These are phyloP conservation scores for Oscheius sp. DNA, from an alignment of 2,888 invertebrate species.

Conservation along the genomic window DNA sequence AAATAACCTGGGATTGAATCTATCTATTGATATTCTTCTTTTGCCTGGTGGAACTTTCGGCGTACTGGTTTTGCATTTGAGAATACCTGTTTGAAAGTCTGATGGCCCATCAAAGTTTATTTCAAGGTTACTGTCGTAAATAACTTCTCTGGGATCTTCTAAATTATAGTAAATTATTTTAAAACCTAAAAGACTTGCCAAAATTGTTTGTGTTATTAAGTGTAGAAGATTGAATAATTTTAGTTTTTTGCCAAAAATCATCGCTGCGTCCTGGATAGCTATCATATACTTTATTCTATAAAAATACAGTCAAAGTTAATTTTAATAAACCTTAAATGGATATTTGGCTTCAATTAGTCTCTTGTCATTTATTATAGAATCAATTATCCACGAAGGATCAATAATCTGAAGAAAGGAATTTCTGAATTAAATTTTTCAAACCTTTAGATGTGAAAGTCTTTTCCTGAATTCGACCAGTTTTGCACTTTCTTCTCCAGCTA, in stretches of 20 bases:
- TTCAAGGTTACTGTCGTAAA: neutral
- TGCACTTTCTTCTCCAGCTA: constrained; percentile 4
- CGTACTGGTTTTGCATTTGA: constrained; percentile 1
- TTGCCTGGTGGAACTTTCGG: neutral
- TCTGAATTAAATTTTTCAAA: neutral
- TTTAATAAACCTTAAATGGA: neutral
- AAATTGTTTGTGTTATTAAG: neutral
- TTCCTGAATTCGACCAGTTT: constrained; percentile 7
- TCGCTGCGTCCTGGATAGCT: constrained; percentile 7
- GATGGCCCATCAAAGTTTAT: neutral
- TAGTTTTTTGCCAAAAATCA: neutral
- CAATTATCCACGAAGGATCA: constrained; percentile 27
- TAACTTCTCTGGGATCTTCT: constrained; percentile 9
- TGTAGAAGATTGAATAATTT: too few species aligned
- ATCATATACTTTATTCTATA: constrained; percentile 5
- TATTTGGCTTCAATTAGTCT: neutral
- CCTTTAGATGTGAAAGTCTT: constrained; percentile 16
- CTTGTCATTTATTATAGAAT: constrained; percentile 16
- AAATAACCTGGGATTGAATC: constrained; percentile 18
- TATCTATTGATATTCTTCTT: neutral
- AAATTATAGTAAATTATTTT: neutral
- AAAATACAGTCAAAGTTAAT: neutral
- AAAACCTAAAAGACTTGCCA: neutral
- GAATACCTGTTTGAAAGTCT: constrained; percentile 16
- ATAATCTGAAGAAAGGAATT: neutral